Conservation (phyloP, 2,113 vertebrate genomes). For the Megaptera novaeangliae region DNA sequence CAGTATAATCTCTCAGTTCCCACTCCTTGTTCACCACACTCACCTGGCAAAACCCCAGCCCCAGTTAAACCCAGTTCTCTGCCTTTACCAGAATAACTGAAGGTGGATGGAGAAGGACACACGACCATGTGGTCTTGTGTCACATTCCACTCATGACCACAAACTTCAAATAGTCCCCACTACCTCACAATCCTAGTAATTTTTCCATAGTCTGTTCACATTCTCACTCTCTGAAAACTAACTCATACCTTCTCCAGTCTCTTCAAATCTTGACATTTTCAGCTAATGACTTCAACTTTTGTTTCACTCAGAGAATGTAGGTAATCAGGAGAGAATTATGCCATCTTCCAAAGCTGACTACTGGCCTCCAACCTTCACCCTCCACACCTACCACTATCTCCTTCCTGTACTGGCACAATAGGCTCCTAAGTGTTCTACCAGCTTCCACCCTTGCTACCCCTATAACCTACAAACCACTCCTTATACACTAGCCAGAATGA, state of each 20-base stretch:
- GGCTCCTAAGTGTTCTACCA: neutral
- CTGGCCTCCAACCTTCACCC: neutral
- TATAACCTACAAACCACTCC: neutral
- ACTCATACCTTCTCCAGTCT: neutral
- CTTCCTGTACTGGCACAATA: neutral
- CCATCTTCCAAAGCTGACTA: neutral
- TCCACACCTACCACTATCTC: neutral
- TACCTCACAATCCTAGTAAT: neutral
- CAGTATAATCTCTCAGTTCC: neutral
- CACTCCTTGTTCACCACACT: neutral
- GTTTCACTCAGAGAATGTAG: neutral
- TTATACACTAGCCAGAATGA: neutral
- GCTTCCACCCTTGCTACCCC: neutral
- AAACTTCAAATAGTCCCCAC: neutral
- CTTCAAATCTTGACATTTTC: neutral
- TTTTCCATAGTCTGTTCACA: neutral
- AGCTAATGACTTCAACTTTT: neutral
- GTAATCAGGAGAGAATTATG: neutral
- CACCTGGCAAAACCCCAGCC: neutral
- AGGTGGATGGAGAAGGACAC: neutral
- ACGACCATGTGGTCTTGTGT: rapidly evolving
- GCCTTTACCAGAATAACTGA: neutral
- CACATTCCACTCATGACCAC: no score
- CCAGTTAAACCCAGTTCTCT: neutral
- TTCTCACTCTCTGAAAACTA: neutral